phyloP scores from a whole-genome alignment of 2,113 vertebrate species.

The Neodon shergylaensis region DNA sequence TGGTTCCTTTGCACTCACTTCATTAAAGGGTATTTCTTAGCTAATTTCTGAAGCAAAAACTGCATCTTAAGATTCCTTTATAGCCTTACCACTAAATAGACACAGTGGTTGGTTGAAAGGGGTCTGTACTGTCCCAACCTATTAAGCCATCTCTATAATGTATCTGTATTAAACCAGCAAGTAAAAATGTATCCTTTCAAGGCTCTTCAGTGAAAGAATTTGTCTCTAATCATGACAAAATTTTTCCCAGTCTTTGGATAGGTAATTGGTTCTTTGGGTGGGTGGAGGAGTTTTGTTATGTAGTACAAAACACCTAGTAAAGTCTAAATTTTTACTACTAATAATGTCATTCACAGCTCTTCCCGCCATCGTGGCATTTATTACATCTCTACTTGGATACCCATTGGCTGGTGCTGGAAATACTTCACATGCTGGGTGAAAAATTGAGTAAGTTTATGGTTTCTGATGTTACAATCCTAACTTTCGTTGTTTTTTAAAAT shows the following conservation, averaged over 20 bases:
- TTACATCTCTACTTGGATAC: slow-evolving; percentile 96
- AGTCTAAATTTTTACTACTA: slow-evolving; percentile 33
- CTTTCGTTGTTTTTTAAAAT: slow-evolving; percentile 24
- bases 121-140: neutral
- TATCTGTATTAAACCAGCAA: slow-evolving; percentile 25
- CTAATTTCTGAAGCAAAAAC: slow-evolving; percentile 45
- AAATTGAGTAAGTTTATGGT: slow-evolving; percentile 89
- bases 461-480: neutral
- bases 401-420: slow-evolving; percentile 94
- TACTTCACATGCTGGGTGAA: slow-evolving; percentile 92
- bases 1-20: neutral
- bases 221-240: neutral
- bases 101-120: neutral
- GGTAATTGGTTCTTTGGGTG: neutral
- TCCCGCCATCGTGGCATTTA: slow-evolving; percentile 96
- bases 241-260: slow-evolving; percentile 46
- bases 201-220: slow-evolving; percentile 26
- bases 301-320: neutral
- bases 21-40: neutral
- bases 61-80: neutral
- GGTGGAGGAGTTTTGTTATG: neutral
- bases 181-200: slow-evolving; percentile 48
- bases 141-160: neutral
- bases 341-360: slow-evolving; percentile 87
- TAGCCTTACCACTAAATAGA: neutral